These are phyloP conservation scores for Pelodytes ibericus DNA, from an alignment of 2,797 vertebrate species.

Conservation along the genomic window DNA sequence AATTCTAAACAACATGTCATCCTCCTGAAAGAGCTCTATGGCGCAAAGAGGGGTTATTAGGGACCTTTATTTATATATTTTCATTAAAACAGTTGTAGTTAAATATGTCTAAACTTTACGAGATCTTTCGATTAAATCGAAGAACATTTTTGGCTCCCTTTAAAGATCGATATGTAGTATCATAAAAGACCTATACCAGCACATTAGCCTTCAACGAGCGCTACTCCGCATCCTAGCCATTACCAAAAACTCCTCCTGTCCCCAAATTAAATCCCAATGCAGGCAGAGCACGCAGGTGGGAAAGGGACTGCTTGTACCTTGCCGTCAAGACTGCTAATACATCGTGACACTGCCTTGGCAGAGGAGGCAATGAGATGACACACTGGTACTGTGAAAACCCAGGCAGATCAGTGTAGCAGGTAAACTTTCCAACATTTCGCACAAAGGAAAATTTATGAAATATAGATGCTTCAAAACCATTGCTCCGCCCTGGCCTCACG, in stretches of 20 bases:
- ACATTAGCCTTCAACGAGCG: too few relatives aligned
- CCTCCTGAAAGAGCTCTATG: too few relatives aligned
- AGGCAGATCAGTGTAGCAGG: constrained; percentile 19
- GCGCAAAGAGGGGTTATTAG: too few relatives aligned
- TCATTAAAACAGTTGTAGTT: too few relatives aligned
- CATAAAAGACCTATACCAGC: too few relatives aligned
- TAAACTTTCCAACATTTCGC: constrained; percentile 24
- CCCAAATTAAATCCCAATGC: constrained; percentile 21
- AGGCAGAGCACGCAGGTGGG: constrained; percentile 20
- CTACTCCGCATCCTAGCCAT: too few relatives aligned
- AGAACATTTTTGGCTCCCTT: too few relatives aligned
- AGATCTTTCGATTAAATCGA: too few relatives aligned
- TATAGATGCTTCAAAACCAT: constrained; percentile 25
- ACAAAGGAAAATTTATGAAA: constrained; percentile 21
- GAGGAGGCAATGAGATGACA: constrained; percentile 38
- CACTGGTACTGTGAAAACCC: constrained; percentile 39
- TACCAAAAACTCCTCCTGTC: neutral
- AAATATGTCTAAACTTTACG: too few relatives aligned
- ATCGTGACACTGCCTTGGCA: constrained; percentile 45
- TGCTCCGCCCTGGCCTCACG: neutral
- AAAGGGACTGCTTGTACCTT: constrained; percentile 16
- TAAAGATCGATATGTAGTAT: too few relatives aligned
- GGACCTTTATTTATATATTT: too few relatives aligned
- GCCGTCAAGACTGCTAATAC: constrained; percentile 44
- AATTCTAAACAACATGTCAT: too few relatives aligned